phyloP scores from a whole-genome alignment of 1,140 invertebrate genomes.

The Cotesia glomerata region DNA sequence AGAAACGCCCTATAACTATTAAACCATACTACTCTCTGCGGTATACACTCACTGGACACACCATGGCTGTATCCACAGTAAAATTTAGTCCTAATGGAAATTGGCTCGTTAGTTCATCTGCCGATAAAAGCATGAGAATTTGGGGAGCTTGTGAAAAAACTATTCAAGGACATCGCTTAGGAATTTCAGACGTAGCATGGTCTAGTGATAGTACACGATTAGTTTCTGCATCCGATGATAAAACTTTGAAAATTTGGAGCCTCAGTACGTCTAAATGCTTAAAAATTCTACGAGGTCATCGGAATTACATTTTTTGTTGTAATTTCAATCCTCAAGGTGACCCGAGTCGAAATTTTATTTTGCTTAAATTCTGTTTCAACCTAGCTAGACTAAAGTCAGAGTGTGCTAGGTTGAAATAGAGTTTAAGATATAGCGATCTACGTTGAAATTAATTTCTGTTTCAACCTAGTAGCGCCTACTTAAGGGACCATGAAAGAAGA shows the following conservation, averaged over 20 bases:
- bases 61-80: conserved; percentile 98
- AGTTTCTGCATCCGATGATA: conserved; percentile 98
- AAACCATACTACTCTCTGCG: conserved; percentile 97
- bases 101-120: conserved; percentile 96
- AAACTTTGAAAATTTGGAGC: conserved; percentile 99
- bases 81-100: conserved; percentile 99
- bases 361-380: too few species aligned
- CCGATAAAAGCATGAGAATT: conserved; percentile 98
- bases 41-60: conserved; percentile 97
- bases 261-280: conserved; percentile 95
- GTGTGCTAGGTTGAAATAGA: too few species aligned
- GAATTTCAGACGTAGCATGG: conserved; percentile 99
- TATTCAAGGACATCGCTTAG: conserved; percentile 96
- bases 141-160: conserved; percentile 99
- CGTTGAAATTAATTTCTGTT: too few species aligned
- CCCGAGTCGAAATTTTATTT: too few species aligned
- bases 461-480: too few species aligned
- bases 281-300: conserved; percentile 98
- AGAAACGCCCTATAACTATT: conserved; percentile 44
- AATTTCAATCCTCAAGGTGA: conserved; percentile 99
- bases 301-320: conserved; percentile 99
- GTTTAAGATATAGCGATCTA: too few species aligned
- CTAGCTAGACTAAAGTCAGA: too few species aligned
- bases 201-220: conserved; percentile 94
- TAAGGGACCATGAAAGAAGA: too few species aligned